Evolutionary conservation across 2,888 invertebrate species (phyloP), one percentile per base, ranked within the genome.

Genomic region (Agriopis marginaria): DNA sequence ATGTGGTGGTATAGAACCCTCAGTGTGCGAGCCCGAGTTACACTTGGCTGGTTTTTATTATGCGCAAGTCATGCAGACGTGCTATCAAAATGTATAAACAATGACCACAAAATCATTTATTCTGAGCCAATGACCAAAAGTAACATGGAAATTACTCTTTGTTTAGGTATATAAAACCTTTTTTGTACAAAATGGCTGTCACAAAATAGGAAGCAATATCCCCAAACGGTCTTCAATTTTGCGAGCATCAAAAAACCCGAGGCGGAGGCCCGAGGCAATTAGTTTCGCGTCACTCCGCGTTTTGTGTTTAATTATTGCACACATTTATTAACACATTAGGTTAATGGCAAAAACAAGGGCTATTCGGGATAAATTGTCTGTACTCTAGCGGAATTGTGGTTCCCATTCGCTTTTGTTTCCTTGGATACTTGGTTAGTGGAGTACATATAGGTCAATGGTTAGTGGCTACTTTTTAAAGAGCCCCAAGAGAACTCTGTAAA

Each of bases 321-420:
- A 84, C 91, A 91, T 92, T 91, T 91, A 91, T 92, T 89, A 89
- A 87, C 89, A 89, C 91, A 91, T 92, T 91, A 91, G 86, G 86
- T 83, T 89, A 91, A 92, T 86, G 85, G 87, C 89, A 90, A 90
- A 91, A 92, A 91, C 89, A 83, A 84, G 88, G 73, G 86, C 87
- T 85, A 88, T 90, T 90, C 85, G 81, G 87, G 84, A 90, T 90
- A 89, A 90, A 91, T 91, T 85, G 90, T 85, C 79, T 80, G 84
- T 82, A 80, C 79, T 76, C 75, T 74, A 69, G 68, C 53, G 62
- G 62, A 59, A 53, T 58, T 63, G 58, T 45, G 66, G 70, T 54
- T 32, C 5, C 70, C 66, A 70, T 53, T 53, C 9, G 14, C 4
- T 50, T 54, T 44, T 44, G 51, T 63, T 70, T 54, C n/a, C 53